A percentile compares a stretch with the other conserved stretches of the same genome.
phyloP scores from a whole-genome alignment of 2,113 vertebrate genomes.

The Panurus biarmicus region DNA sequence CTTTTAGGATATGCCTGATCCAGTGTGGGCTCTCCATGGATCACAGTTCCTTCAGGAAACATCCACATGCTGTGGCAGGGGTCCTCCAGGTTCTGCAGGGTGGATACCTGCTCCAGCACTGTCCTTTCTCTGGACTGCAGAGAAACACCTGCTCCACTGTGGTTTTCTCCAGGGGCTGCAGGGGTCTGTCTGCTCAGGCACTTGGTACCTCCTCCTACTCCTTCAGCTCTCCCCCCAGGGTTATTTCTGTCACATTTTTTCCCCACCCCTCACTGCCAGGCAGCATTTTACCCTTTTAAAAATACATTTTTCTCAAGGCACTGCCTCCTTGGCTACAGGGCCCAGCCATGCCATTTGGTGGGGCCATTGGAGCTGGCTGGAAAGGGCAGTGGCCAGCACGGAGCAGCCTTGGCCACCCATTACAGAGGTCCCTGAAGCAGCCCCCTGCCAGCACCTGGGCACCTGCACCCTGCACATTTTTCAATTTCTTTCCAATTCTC shows the following conservation, averaged over 20 bases:
- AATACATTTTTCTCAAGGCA: background rate
- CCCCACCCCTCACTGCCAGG: background rate
- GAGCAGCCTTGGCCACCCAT: background rate
- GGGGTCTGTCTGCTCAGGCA: accelerated
- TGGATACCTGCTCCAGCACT: background rate
- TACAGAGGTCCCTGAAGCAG: background rate
- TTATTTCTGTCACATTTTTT: background rate
- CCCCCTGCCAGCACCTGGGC: background rate
- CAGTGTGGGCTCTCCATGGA: background rate
- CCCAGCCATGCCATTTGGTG: accelerated
- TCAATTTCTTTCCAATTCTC: background rate
- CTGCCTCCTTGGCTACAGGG: background rate
- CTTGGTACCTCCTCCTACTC: background rate
- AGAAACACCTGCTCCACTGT: too few relatives aligned
- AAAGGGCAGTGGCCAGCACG: accelerated
- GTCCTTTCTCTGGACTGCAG: background rate
- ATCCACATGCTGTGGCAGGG: accelerated
- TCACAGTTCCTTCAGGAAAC: background rate
- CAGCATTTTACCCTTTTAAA: background rate
- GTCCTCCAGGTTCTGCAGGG: background rate
- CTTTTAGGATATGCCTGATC: background rate
- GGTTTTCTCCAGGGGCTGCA: background rate
- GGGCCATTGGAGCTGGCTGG: accelerated
- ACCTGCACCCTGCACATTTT: background rate
- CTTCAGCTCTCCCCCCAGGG: background rate